These are phyloP conservation scores for Diarsia mendica DNA, from an alignment of 2,888 invertebrate species.

Conservation along the genomic window DNA sequence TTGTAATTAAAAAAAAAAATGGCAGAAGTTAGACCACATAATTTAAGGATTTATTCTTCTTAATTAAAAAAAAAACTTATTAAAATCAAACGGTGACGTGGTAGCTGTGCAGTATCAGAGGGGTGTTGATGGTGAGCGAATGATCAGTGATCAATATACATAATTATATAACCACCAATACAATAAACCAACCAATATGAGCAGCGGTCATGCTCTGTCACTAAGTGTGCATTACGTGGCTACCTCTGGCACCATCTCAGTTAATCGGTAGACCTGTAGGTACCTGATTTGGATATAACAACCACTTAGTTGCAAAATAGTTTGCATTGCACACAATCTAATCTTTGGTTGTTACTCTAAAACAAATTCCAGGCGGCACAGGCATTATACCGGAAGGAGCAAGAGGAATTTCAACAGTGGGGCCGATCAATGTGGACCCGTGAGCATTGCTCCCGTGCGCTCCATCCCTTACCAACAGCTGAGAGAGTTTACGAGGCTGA, in stretches of 20 bases:
- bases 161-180: no score
- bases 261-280: not conserved
- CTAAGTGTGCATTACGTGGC: not conserved
- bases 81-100: not conserved
- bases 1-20: no score
- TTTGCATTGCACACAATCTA: not conserved
- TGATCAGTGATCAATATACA: not conserved
- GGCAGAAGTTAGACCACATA: no score
- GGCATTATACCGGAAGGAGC: conserved; percentile 78
- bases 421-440: conserved; percentile 79
- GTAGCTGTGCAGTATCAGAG: not conserved
- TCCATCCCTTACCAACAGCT: conserved; percentile 78
- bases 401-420: conserved; percentile 82
- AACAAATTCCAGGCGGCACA: conserved; percentile 72
- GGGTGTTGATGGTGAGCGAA: not conserved
- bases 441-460: conserved; percentile 76
- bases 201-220: no score
- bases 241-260: not conserved
- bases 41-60: no score
- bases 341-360: not conserved
- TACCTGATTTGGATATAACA: not conserved
- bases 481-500: conserved; percentile 82
- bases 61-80: no score
- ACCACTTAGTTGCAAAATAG: not conserved
- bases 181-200: no score